A percentile compares a stretch with the other conserved stretches of the same genome.
Conservation (phyloP, 2,888 invertebrate genomes). For the Nomada fucata region DNA sequence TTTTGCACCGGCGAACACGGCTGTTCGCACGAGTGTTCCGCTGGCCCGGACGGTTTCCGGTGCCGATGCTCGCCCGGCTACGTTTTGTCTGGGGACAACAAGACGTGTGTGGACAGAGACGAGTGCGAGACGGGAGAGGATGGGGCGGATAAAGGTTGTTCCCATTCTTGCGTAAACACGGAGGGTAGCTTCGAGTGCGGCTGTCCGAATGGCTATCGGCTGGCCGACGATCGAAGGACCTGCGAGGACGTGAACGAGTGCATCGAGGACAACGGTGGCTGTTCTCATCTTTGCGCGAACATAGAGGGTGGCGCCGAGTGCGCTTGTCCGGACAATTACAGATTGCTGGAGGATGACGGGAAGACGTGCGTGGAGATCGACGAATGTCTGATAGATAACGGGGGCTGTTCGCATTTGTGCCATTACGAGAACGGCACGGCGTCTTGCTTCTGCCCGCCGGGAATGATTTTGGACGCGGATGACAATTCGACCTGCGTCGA, state of each 20-base stretch:
- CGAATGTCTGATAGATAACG: slow-evolving; percentile 85
- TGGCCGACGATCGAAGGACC: slow-evolving; percentile 77
- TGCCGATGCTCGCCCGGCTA: slow-evolving; percentile 84
- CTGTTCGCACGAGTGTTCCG: slow-evolving; percentile 88
- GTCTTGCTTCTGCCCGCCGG: slow-evolving; percentile 85
- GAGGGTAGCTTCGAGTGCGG: slow-evolving; percentile 87
- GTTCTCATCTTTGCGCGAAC: slow-evolving; percentile 84
- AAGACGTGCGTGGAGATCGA: slow-evolving; percentile 85
- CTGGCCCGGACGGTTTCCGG: slow-evolving; percentile 85
- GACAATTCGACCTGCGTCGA: slow-evolving; percentile 82
- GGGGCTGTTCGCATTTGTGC: slow-evolving; percentile 86
- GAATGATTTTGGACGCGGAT: slow-evolving; percentile 70
- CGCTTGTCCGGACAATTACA: slow-evolving; percentile 84
- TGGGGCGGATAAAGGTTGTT: slow-evolving; percentile 76
- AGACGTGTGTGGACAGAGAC: slow-evolving; percentile 83
- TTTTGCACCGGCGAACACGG: slow-evolving; percentile 85
- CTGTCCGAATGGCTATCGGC: slow-evolving; percentile 85
- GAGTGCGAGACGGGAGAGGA: slow-evolving; percentile 83
- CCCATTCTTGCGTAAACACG: slow-evolving; percentile 86
- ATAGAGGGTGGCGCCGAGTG: slow-evolving; percentile 82
- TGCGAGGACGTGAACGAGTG: slow-evolving; percentile 82
- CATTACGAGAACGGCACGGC: slow-evolving; percentile 84
- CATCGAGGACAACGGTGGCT: slow-evolving; percentile 86
- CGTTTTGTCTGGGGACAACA: slow-evolving; percentile 68
- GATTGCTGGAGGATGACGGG: slow-evolving; percentile 81